Evolutionary conservation across 2,888 invertebrate species (phyloP), one percentile per base, ranked within the genome.

Genomic region (Eulithis testata): DNA sequence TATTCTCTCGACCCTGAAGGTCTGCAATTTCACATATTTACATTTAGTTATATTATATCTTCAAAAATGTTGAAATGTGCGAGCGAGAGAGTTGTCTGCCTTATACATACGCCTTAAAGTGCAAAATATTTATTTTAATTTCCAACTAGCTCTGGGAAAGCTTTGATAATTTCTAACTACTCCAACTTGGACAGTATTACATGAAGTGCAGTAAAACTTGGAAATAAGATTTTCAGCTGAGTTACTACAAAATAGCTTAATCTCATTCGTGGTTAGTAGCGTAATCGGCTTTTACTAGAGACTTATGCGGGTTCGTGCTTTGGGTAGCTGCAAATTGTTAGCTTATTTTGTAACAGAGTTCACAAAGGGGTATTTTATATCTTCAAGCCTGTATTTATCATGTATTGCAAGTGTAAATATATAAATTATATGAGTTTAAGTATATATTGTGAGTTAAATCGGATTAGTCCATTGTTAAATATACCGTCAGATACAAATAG

Each of bases 241-340:
- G 51, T 56, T 51, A 55, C 57, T 62, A 51, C 56, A 49, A 21
- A 63, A 67, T 65, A 63, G 47, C 37, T 54, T 65, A 64, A 63
- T 59, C 68, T 61, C 61, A 47, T 55, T 60, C 58, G 63, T 45
- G 65, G 60, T 65, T 60, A 62, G 60, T 52, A 60, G 63, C 21
- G 21, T 66, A 68, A 68, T 70, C 64, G 66, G 66, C 61, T 68
- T 66, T 66, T 63, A 65, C 45, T 54, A 64, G 14, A 60, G 57
- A 52, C 64, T 70, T 54, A 55, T 43, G 56, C 56, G 56, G 57
- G 53, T 62, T 60, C 45, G 50, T 56, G 57, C 58, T 62, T 4
- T 44, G n/a, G 40, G 59, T 54, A 45, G 47, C 44, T 55, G 60
- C 49, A 56, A 60, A 60, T 44, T 47, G 57, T 64, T 50, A 6